These are phyloP conservation scores for Pipistrellus kuhlii DNA, from an alignment of 2,797 vertebrate species.

Conservation along the genomic window DNA sequence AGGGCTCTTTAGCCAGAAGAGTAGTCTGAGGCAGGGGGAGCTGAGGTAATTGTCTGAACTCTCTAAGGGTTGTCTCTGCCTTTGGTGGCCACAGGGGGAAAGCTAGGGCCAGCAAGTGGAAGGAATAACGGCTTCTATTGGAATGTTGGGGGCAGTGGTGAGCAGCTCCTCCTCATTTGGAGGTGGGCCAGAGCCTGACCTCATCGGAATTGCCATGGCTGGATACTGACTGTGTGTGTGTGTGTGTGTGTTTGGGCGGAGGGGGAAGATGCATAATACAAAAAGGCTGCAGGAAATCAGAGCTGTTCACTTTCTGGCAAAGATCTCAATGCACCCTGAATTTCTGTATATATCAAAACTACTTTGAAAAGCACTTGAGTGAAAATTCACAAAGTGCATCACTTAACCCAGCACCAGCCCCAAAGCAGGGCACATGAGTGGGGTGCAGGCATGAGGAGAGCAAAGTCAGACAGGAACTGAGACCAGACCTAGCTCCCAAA, in stretches of 20 bases:
- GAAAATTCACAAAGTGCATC: background rate
- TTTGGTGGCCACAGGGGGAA: background rate
- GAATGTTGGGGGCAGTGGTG: background rate
- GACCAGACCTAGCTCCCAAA: background rate
- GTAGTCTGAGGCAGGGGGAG: background rate
- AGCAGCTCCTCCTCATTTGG: background rate
- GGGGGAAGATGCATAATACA: background rate
- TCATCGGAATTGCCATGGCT: background rate
- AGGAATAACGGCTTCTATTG: background rate
- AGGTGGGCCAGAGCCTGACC: constrained; percentile 49
- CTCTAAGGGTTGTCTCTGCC: background rate
- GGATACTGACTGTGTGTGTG: background rate
- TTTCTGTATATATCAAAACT: background rate
- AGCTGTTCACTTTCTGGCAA: background rate
- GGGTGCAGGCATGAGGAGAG: no score
- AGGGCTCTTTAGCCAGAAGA: background rate
- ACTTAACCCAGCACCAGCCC: background rate
- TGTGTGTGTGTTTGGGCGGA: background rate
- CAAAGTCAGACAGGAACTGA: background rate
- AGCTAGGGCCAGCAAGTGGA: background rate
- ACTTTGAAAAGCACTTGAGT: background rate
- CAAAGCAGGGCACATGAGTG: background rate
- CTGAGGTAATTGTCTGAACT: background rate
- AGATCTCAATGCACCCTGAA: background rate
- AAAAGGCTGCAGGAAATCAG: constrained; percentile 5